A percentile compares a stretch with the other conserved stretches of the same genome.
phyloP scores from a whole-genome alignment of 2,888 invertebrate genomes.

The Pterobdella sp. region DNA sequence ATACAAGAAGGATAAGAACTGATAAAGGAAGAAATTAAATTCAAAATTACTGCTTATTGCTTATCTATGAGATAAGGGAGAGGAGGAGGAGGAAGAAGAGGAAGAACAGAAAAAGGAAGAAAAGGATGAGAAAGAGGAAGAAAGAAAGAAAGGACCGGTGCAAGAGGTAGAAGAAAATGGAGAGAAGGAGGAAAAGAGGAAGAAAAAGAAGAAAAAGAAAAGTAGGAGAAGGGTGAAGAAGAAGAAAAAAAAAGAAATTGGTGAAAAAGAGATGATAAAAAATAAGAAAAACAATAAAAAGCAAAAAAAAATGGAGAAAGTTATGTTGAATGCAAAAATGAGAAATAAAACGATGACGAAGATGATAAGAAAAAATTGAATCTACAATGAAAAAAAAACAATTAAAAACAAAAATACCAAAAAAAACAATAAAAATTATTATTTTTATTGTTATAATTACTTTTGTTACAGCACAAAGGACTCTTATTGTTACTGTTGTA shows the following conservation, averaged over 20 bases:
- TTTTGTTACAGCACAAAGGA: no score
- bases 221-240: neutral
- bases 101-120: neutral
- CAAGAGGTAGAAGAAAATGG: neutral
- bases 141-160: neutral
- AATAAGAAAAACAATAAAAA: conserved; percentile 17
- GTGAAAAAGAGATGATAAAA: neutral
- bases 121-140: neutral
- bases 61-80: neutral
- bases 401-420: neutral
- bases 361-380: neutral
- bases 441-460: no score
- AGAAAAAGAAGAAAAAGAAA: conserved; percentile 17
- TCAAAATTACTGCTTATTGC: no score
- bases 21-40: no score
- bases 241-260: neutral
- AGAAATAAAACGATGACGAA: neutral
- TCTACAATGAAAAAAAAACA: neutral
- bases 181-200: conserved; percentile 14
- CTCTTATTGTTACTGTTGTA: no score
- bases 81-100: neutral
- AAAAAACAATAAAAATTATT: neutral
- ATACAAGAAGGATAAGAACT: no score
- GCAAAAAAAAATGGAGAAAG: neutral
- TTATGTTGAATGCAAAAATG: neutral